Base-by-base conservation (phyloP, 2,888 invertebrate genomes). In the Dugesia japonica region DNA sequence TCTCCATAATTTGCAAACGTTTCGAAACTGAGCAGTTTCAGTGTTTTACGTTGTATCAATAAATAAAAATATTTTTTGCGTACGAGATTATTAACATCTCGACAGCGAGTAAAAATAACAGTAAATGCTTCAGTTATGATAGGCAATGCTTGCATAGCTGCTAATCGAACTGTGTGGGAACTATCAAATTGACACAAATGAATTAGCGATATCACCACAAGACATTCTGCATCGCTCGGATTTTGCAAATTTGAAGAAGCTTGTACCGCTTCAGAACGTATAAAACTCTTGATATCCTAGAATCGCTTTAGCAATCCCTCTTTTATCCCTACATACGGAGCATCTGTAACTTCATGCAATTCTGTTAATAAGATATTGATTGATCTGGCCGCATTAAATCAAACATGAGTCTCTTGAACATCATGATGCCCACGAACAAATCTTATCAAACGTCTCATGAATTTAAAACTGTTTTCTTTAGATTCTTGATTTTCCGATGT, bases 161-260 rank as follows among this genome's bases (percentile, higher is more conserved):
- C 88, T 81, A 88, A 87, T 80, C 86, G 83, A 0, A 92, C 91
- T 74, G 89, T 89, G n/a, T 89, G 86, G 79, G 89, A 89, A 0
- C 90, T 90, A 84, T 93, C 92, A 77, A 81, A 81, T 26, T 80
- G 80, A 79, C 84, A 79, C 73, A 85, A 79, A 77, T 83, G 84
- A 28, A 82, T 79, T 7, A 78, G 71, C 20, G 1, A n/a, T 17
- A 76, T 74, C 77, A 86, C 86, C 84, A 92, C 89, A 0, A 88
- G 88, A 83, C 92, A 92, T 33, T 89, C 87, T 0, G 87, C 87
- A 81, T 91, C 89, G 73, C 86, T 86, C 0, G 92, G 91, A 80
- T 91, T 89, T 83, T 93, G 93, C 0, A 93, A 86, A 1, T 92
- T 87, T 76, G 89, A 89, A 56, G 93, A 85, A 0, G 91, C 90